A percentile compares a stretch with the other conserved stretches of the same genome.
Conservation (phyloP, 2,797 vertebrate species). For the Atherinosoma microstoma region DNA sequence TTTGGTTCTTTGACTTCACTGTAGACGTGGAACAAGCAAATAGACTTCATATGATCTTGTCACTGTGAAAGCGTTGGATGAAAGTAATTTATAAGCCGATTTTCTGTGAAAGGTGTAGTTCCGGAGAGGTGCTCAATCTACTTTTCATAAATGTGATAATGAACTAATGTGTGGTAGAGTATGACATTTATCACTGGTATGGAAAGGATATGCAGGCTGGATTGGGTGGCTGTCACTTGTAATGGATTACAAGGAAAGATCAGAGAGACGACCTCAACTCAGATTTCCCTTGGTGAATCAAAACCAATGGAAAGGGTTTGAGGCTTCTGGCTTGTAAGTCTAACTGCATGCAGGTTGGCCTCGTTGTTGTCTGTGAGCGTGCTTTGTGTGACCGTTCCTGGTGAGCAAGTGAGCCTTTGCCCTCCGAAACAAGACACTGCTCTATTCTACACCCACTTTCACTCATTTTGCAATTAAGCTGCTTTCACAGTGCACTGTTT, state of each 20-base stretch:
- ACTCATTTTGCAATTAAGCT: conserved; percentile 77
- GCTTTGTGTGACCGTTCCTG: conserved; percentile 45
- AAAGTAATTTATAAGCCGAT: conserved; percentile 29
- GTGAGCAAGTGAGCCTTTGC: conserved; percentile 47
- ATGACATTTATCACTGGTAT: conserved; percentile 47
- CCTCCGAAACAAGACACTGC: conserved; percentile 68
- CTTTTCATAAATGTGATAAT: conserved; percentile 21
- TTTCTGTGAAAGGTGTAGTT: conserved; percentile 24
- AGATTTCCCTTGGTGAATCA: conserved; percentile 43
- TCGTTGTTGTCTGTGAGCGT: conserved; percentile 7
- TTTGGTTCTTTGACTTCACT: neutral
- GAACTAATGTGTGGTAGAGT: conserved; percentile 10
- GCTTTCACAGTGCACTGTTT: conserved; percentile 56
- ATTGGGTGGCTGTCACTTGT: conserved; percentile 29
- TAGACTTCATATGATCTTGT: conserved; percentile 20
- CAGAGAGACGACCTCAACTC: conserved; percentile 38
- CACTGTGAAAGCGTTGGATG: conserved; percentile 5
- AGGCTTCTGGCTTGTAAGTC: conserved; percentile 33
- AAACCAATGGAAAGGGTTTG: conserved; percentile 37
- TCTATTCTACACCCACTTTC: conserved; percentile 64
- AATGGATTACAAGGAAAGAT: conserved; percentile 56
- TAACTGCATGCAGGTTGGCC: conserved; percentile 36
- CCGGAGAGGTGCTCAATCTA: conserved; percentile 23
- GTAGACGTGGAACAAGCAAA: conserved; percentile 8
- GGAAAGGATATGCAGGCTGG: conserved; percentile 19